phyloP scores from a whole-genome alignment of 2,113 vertebrate species.

The Gnathonemus echidnorhynchus region DNA sequence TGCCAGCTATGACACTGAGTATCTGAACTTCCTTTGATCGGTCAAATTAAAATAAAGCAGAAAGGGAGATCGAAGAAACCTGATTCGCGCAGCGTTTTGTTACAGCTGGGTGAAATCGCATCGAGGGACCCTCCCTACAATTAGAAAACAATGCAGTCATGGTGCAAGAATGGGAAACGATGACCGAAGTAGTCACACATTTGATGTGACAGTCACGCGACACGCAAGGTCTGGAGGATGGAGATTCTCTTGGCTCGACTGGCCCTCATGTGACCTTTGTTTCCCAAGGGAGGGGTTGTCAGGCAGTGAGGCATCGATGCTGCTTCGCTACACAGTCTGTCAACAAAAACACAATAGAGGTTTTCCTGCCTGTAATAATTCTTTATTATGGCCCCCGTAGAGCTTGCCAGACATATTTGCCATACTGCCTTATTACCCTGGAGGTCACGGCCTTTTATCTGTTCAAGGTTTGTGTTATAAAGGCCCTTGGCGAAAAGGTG shows the following conservation, averaged over 20 bases:
- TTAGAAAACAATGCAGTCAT: background rate
- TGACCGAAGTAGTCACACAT: background rate
- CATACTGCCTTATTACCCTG: background rate
- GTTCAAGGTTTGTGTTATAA: background rate
- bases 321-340: background rate
- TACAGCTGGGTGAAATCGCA: background rate
- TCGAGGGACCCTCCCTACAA: background rate
- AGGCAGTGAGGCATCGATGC: background rate
- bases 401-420: background rate
- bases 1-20: background rate
- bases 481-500: background rate
- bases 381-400: background rate
- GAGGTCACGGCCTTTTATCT: background rate
- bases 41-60: background rate
- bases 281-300: constrained; percentile 11
- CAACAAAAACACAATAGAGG: constrained; percentile 18
- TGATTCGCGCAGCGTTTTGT: background rate
- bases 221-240: background rate
- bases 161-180: background rate
- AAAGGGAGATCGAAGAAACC: background rate
- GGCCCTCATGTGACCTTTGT: background rate
- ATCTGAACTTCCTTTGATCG: background rate
- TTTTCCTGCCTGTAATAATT: background rate
- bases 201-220: background rate
- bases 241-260: background rate